phyloP scores from a whole-genome alignment of 2,113 vertebrate species.

The Chlorodrepanis virens region DNA sequence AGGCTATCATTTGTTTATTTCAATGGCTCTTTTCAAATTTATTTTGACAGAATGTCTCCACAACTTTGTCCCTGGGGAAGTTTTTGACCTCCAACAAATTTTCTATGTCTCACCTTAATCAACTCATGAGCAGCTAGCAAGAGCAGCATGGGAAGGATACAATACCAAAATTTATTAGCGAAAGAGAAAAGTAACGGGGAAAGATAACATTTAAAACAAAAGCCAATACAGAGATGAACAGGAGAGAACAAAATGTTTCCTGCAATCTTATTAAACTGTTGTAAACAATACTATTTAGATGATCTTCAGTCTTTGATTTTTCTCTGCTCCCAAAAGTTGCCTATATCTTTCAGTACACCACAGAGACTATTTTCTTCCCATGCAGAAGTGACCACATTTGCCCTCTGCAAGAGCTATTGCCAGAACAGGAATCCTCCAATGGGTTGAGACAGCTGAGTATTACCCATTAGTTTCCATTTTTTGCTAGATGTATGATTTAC shows the following conservation, averaged over 20 bases:
- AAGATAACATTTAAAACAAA: not conserved
- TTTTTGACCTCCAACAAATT: slow-evolving; percentile 40
- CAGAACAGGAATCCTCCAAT: not conserved
- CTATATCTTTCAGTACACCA: not conserved
- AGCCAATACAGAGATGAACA: not conserved
- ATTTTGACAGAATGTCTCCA: slow-evolving; percentile 44
- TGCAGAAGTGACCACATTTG: not conserved
- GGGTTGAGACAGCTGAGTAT: not conserved
- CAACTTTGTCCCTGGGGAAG: not conserved
- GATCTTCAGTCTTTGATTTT: not conserved
- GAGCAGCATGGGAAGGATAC: not conserved
- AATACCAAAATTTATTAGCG: not conserved
- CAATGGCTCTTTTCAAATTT: not conserved
- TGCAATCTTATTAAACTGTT: not conserved
- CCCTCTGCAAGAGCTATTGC: not conserved
- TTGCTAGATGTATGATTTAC: not conserved
- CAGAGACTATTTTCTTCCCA: not conserved
- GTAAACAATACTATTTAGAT: not conserved
- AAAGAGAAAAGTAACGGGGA: not conserved
- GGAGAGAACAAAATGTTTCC: not conserved
- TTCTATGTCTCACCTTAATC: slow-evolving; percentile 11
- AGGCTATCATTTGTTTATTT: slow-evolving; percentile 24
- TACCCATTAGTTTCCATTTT: not conserved
- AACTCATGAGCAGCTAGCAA: not conserved
- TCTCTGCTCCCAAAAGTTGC: not conserved